Conservation (phyloP, 1,140 invertebrate species). For the Ganaspis sp. region DNA sequence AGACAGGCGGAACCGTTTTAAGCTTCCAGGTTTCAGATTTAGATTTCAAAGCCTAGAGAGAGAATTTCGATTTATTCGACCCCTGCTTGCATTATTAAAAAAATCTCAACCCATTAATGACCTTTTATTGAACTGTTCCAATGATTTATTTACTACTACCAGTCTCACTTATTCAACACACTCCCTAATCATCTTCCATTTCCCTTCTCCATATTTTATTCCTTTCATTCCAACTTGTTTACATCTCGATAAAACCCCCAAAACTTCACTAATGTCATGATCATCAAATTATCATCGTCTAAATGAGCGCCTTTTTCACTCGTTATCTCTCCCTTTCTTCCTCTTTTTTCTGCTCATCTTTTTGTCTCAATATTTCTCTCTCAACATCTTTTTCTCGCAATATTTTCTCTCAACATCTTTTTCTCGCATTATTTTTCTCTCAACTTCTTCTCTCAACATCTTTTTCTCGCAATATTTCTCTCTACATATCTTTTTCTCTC, state of each 20-base stretch:
- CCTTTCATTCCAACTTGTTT: neutral
- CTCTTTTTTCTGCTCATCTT: too few relatives aligned
- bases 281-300: neutral
- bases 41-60: neutral
- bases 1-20: constrained; percentile 13
- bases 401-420: too few relatives aligned
- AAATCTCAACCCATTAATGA: constrained; percentile 1
- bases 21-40: constrained; percentile 6
- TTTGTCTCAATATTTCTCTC: too few relatives aligned
- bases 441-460: too few relatives aligned
- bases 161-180: neutral
- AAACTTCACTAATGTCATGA: neutral
- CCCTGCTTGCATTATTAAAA: constrained; percentile 25
- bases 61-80: constrained; percentile 8
- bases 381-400: too few relatives aligned
- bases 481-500: too few relatives aligned
- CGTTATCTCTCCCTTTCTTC: too few relatives aligned
- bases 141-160: neutral
- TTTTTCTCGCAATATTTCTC: too few relatives aligned
- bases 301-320: neutral
- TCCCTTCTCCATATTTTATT: neutral
- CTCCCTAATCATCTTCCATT: constrained; percentile 2
- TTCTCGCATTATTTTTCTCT: too few relatives aligned
- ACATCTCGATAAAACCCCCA: neutral
- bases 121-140: neutral